Evolutionary conservation across 2,113 vertebrate species (phyloP).

Genomic region (Microtus ochrogaster): DNA sequence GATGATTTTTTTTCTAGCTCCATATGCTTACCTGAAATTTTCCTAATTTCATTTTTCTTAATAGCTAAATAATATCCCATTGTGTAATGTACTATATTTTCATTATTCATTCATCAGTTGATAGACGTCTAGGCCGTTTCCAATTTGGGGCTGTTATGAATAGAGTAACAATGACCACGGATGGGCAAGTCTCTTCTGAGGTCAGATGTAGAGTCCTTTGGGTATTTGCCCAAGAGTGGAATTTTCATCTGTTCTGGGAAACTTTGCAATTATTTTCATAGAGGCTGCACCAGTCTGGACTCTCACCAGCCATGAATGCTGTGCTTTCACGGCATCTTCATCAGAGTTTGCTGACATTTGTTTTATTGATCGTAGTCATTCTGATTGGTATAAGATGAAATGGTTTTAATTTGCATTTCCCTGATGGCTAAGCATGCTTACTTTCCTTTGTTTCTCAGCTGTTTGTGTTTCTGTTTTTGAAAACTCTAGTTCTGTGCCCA

Average conservation of each 20-base stretch:
- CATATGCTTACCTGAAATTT: not conserved
- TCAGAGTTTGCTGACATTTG: not conserved
- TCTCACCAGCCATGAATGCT: not conserved
- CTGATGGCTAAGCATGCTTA: not conserved
- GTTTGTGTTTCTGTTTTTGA: not conserved
- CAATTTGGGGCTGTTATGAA: not conserved
- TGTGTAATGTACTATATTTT: not conserved
- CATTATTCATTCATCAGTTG: not conserved
- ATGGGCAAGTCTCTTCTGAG: not conserved
- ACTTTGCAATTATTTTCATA: not conserved
- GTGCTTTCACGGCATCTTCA: not conserved
- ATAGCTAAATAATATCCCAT: not conserved
- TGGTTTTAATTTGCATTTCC: not conserved
- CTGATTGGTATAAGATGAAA: not conserved
- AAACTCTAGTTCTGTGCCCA: not conserved
- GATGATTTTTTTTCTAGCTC: not conserved
- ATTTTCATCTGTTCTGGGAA: not conserved
- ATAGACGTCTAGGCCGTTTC: not conserved
- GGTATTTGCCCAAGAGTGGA: not conserved
- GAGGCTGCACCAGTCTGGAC: not conserved
- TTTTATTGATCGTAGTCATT: not conserved
- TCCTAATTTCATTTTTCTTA: not conserved
- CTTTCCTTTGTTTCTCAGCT: not conserved
- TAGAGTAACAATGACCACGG: not conserved
- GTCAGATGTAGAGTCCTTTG: not conserved